Conservation (phyloP, 2,888 invertebrate genomes). For the Oscheius sp. region DNA sequence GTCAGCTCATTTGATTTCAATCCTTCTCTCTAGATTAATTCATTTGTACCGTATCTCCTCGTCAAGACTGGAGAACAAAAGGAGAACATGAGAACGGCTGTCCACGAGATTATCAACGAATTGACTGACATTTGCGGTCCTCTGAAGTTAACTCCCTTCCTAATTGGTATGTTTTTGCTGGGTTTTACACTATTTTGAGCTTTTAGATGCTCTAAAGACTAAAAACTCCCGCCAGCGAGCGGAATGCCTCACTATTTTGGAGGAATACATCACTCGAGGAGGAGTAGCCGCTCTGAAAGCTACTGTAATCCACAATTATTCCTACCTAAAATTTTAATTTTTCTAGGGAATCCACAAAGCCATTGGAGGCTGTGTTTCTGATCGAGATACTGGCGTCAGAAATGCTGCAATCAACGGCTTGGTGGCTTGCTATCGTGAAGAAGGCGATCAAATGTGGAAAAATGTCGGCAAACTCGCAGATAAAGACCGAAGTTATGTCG, state of each 20-base stretch:
- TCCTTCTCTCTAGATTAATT: slow-evolving; percentile 79
- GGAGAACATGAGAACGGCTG: slow-evolving; percentile 45
- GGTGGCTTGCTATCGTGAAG: slow-evolving; percentile 86
- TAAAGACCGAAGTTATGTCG: slow-evolving; percentile 90
- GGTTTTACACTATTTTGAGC: too few species aligned
- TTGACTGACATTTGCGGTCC: slow-evolving; percentile 48
- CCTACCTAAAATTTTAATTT: not conserved
- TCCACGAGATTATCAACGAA: slow-evolving; percentile 47
- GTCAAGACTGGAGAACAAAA: slow-evolving; percentile 78
- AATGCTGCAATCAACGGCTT: slow-evolving; percentile 94
- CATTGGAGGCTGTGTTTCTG: slow-evolving; percentile 91
- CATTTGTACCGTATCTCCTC: slow-evolving; percentile 92
- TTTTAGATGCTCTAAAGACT: slow-evolving; percentile 85
- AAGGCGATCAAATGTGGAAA: slow-evolving; percentile 80
- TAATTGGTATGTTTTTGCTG: slow-evolving; percentile 40
- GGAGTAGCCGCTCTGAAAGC: slow-evolving; percentile 76
- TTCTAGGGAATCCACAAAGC: slow-evolving; percentile 80
- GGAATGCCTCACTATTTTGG: slow-evolving; percentile 93
- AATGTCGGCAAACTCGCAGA: slow-evolving; percentile 57
- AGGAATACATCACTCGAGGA: slow-evolving; percentile 79
- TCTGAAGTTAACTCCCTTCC: slow-evolving; percentile 43
- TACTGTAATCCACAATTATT: slow-evolving; percentile 71
- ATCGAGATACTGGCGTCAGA: slow-evolving; percentile 92
- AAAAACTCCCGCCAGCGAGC: slow-evolving; percentile 95
- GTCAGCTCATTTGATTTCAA: not conserved